phyloP scores from a whole-genome alignment of 1,140 invertebrate species.

The Tetragonula clypearis region DNA sequence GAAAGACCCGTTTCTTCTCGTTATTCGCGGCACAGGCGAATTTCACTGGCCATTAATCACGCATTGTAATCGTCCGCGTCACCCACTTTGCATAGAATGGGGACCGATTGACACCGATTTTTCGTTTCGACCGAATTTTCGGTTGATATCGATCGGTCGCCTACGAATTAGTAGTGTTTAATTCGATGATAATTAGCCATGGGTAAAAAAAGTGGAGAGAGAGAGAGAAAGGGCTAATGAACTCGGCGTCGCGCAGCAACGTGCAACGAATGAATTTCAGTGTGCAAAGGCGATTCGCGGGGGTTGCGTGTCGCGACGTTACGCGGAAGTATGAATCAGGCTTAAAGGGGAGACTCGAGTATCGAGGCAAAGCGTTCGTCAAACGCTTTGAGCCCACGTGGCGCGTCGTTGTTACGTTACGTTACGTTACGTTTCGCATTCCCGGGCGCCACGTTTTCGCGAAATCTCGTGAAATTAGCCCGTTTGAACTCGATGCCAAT shows the following conservation, averaged over 20 bases:
- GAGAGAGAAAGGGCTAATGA: too few relatives aligned
- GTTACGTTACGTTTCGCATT: too few relatives aligned
- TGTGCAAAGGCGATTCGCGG: not conserved
- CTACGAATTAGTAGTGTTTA: not conserved
- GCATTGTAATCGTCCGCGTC: not conserved
- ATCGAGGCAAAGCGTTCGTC: not conserved
- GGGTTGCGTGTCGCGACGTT: too few relatives aligned
- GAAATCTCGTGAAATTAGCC: conserved; percentile 22
- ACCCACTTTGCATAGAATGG: not conserved
- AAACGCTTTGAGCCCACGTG: not conserved
- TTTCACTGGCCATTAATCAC: not conserved
- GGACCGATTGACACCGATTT: not conserved
- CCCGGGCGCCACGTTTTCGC: too few relatives aligned
- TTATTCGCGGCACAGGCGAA: not conserved
- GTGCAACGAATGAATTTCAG: not conserved
- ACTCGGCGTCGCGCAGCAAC: not conserved
- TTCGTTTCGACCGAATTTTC: not conserved
- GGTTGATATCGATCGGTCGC: not conserved
- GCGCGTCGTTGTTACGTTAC: not conserved
- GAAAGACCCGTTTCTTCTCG: not conserved
- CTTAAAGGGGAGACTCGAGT: conserved; percentile 22
- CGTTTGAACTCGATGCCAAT: not conserved
- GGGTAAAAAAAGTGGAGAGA: not conserved
- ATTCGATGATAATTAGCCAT: not conserved
- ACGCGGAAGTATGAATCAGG: not conserved